Evolutionary conservation across 2,113 vertebrate species (phyloP).

Genomic region (Columbina picui): DNA sequence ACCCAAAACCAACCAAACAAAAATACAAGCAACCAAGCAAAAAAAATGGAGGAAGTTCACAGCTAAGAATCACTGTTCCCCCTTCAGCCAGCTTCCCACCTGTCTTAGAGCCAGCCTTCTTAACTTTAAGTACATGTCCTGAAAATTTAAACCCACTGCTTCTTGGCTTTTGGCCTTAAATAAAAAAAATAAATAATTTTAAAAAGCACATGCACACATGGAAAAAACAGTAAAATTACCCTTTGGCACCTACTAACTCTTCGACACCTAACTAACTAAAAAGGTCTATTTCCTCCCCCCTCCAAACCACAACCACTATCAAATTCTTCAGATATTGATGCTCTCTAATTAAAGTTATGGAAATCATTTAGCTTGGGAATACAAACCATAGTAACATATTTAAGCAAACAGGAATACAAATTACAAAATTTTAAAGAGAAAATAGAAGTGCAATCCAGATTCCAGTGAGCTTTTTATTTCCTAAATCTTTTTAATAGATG

Average conservation of each 20-base stretch:
- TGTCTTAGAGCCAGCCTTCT: neutral
- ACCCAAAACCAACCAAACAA: neutral
- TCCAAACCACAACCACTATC: neutral
- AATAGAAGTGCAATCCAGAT: neutral
- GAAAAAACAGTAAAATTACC: neutral
- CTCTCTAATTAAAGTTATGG: neutral
- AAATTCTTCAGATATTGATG: neutral
- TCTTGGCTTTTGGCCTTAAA: neutral
- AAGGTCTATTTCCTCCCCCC: neutral
- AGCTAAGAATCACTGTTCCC: neutral
- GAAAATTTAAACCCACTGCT: neutral
- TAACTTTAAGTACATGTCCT: neutral
- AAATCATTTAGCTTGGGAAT: neutral
- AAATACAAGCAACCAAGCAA: neutral
- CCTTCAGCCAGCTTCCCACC: neutral
- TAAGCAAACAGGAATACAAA: neutral
- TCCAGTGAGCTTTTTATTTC: neutral
- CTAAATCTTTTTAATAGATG: neutral
- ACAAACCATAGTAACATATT: neutral
- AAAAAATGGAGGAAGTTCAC: neutral
- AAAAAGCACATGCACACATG: neutral
- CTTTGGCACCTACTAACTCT: neutral
- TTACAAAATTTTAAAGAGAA: neutral
- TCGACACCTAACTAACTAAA: neutral
- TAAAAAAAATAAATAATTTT: neutral